Evolutionary conservation across 2,888 invertebrate genomes (phyloP), one percentile per base, ranked within the genome.

Genomic region (Nymphalis polychloros): DNA sequence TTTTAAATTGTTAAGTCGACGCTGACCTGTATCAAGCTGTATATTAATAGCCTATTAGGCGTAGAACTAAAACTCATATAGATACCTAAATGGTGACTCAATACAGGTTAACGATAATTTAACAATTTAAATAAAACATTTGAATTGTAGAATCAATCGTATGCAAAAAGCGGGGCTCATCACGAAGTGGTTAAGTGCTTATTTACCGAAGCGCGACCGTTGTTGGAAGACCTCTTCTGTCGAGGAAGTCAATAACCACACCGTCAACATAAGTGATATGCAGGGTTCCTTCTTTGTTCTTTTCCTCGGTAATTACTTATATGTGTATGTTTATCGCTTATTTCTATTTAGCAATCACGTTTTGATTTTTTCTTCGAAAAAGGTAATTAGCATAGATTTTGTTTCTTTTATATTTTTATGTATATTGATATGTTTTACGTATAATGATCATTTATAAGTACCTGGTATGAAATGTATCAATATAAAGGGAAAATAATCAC

Each of bases 221-320:
- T 98, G 98, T 81, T 97, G 94, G 94, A 95, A 94, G 82, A 94
- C 93, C 61, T 93, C 94, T 1, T 85, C 93, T 23, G 90, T 95
- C 0, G 94, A 96, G 53, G 95, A 95, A 85, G 96, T 95, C n/a
- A 95, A 95, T 71, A 97, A 97, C 81, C 97, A 97, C 79, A 97
- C 97, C 49, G 98, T 98, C 53, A 97, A 97, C 83, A 93, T 98
- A 76, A 94, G 95, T 63, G 98, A 98, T 79, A 98, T 98, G 97
- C 97, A 98, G 85, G 98, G 98, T 16, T 97, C 97, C 35, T 98
- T 98, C 88, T 96, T 97, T 78, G 95, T 98, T 0, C 89, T 98
- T 4, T 93, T 97, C 64, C 86, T 97, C 64, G 97, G 97, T 96
- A 93, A 83, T 76, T 35, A 17, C n/a, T 55, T 41, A 4, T 41